These are phyloP conservation scores for Pangasius djambal DNA, from an alignment of 2,797 vertebrate genomes.

Conservation along the genomic window DNA sequence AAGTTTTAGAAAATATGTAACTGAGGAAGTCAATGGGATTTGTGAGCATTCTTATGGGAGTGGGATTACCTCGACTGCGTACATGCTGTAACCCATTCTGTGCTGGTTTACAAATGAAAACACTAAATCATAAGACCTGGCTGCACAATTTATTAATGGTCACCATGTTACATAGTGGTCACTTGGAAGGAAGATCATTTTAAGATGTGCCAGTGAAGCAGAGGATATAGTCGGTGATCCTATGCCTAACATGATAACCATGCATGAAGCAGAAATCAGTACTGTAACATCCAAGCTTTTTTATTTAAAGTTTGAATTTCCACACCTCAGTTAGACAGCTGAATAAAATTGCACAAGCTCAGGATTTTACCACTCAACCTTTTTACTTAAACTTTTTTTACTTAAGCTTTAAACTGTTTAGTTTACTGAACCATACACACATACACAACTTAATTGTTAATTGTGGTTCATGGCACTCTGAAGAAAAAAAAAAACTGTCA, in stretches of 20 bases:
- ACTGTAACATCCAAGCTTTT: not conserved
- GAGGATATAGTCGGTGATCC: not conserved
- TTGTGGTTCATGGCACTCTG: not conserved
- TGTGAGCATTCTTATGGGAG: no score
- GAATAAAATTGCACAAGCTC: not conserved
- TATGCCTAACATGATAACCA: not conserved
- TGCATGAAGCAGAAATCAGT: not conserved
- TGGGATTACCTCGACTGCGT: not conserved
- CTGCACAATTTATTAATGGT: not conserved
- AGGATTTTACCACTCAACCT: not conserved
- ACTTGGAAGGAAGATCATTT: not conserved
- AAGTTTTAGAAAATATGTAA: not conserved
- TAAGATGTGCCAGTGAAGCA: not conserved
- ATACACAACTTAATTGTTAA: not conserved
- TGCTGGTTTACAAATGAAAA: not conserved
- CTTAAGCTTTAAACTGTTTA: not conserved
- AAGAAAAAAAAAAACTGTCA: not conserved
- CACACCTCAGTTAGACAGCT: not conserved
- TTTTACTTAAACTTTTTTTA: no score
- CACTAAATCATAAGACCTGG: not conserved
- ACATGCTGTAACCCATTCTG: not conserved
- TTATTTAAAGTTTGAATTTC: not conserved
- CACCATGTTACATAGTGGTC: not conserved
- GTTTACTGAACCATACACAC: not conserved
- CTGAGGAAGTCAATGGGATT: not conserved